Conservation (phyloP, 1,140 invertebrate species). For the Patella vulgata region DNA sequence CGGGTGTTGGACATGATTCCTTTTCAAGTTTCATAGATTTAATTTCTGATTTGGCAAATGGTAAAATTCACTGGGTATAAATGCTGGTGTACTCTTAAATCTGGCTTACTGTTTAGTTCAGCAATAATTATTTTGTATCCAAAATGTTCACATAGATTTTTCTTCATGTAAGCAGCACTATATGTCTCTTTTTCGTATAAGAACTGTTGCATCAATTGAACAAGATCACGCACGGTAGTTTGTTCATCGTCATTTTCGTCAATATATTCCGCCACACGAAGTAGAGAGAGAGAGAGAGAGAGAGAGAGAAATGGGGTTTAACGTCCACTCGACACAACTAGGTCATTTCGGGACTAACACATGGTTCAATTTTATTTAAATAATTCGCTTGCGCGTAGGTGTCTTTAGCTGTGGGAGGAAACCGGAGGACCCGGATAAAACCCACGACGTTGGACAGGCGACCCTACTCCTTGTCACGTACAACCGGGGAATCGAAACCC, state of each 20-base stretch:
- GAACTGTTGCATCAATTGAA: background rate
- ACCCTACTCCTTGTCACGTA: no score
- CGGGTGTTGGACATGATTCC: background rate
- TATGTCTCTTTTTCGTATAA: slow-evolving; percentile 12
- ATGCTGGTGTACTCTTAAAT: slow-evolving; percentile 17
- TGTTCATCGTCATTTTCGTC: background rate
- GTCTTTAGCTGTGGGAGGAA: no score
- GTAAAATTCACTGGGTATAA: no score
- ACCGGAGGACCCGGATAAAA: no score
- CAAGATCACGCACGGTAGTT: background rate
- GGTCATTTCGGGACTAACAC: no score
- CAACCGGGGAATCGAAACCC: no score
- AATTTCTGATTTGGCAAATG: slow-evolving; percentile 18
- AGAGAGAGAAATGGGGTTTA: no score
- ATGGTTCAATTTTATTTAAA: no score
- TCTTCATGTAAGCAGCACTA: slow-evolving; percentile 21
- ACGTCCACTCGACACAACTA: no score
- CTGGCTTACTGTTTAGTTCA: slow-evolving; percentile 8
- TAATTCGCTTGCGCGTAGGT: no score
- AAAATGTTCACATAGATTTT: slow-evolving; percentile 17
- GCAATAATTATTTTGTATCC: slow-evolving; percentile 14
- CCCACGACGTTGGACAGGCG: no score
- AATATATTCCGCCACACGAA: background rate
- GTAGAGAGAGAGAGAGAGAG: no score
- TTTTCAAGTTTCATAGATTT: background rate